Evolutionary conservation across 2,888 invertebrate genomes (phyloP), one percentile per base, ranked within the genome.

Genomic region (Cephonodes hylas): DNA sequence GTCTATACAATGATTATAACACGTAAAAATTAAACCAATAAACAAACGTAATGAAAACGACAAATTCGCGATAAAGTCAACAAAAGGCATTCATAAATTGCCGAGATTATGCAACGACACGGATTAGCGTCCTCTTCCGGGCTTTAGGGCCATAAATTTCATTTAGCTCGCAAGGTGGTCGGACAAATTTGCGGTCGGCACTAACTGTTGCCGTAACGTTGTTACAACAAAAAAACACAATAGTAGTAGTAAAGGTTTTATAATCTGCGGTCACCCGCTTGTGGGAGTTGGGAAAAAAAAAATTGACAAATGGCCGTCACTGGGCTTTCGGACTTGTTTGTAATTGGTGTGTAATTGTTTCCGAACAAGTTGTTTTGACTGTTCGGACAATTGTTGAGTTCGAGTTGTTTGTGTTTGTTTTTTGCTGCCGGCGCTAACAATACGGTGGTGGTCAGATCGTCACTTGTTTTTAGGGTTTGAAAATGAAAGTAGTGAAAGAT

Each of bases 101-200:
- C 83, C 74, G 73, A 85, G 88, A 91, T 91, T 91, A 91, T 90
- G 91, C 90, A 89, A 87, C 82, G 80, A 84, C 90, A 89, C 88
- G 90, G 87, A 80, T 88, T 79, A 84, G 82, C 82, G 85, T 86
- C 85, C 83, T 85, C 84, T 88, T 88, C 86, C 89, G 85, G 86
- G 85, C 86, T 88, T 85, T 82, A 76, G 79, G 80, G 80, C 84
- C 85, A 90, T 92, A 92, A 90, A 91, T 91, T 88, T 88, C 81
- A 85, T 88, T 85, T 84, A 81, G 82, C 86, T 85, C 53, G 88
- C 90, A 90, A 91, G 91, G 91, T 91, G 91, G 91, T 90, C 91
- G 88, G 89, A 89, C 91, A 91, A 91, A 91, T 91, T 91, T 91
- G 91, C 91, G 90, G 91, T 90, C 80, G 84, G 67, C 70, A 68